Evolutionary conservation across 2,113 vertebrate genomes (phyloP), one percentile per base, ranked within the genome.

Genomic region (Zosterops pallidus): DNA sequence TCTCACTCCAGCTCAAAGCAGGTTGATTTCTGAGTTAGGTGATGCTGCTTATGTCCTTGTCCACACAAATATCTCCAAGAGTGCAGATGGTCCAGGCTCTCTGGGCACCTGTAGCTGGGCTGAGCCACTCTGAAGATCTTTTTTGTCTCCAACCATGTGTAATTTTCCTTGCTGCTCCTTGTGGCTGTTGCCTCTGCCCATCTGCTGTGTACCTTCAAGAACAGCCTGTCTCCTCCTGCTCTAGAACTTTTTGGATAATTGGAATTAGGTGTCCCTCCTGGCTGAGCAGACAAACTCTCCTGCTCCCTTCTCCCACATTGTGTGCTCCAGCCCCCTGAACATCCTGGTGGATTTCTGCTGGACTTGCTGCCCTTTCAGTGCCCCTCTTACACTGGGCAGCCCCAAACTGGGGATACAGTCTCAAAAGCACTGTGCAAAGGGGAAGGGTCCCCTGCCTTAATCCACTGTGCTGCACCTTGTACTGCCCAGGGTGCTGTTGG

Each of bases 391-490:
- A 3, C 41, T 23, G 37, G 17, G 15, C 53, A 92, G 26, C 24
- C 62, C 6, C 2, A 60, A 44, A 83, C 5, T 41, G 19, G 39
- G 11, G 29, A 6, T 31, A 33, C 0, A 0, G 21, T 42, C 56
- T 49, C 50, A 37, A 31, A 75, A 82, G 17, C 1, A 0, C 46
- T 78, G 37, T 1, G 3, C 17, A 67, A 65, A 84, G n/a, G 19
- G 72, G 9, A 49, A 49, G 9, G 50, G 31, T 31, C 15, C 20
- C 21, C 37, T 85, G 26, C n/a, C 29, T 67, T 50, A 50, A 16
- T 23, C 18, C 5, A 1, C n/a, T 71, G 72, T 24, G 35, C 49
- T 56, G 59, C 72, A 68, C 6, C 49, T 81, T 3, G 0, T 26
- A 47, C 24, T 41, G 37, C 20, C 29, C 70, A 63, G 39, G 33